Percentiles rank a stretch among this genome's conserved stretches.
Evolutionary conservation across 2,797 vertebrate genomes (phyloP).

Genomic region (Graptemys geographica): DNA sequence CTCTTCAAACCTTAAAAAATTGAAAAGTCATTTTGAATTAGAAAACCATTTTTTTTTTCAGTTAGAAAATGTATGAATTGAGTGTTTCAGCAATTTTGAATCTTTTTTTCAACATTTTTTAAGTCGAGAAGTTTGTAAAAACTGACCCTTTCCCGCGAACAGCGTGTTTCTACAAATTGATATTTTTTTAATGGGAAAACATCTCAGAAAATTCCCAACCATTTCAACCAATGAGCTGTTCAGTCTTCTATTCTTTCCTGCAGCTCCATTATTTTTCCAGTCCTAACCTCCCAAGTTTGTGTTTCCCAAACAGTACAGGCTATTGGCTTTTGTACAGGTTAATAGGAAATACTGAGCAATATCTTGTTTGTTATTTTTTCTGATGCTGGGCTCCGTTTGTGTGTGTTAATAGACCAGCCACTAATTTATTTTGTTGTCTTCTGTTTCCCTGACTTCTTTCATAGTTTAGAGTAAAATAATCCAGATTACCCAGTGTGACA

Average conservation of each 20-base stretch:
- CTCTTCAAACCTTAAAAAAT: too few relatives aligned
- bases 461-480: not conserved
- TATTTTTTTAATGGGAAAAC: not conserved
- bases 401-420: not conserved
- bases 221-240: not conserved
- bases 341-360: not conserved
- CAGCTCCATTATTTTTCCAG: not conserved
- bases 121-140: not conserved
- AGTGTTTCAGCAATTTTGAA: not conserved
- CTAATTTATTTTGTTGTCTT: not conserved
- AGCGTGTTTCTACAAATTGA: not conserved
- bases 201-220: not conserved
- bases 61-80: too few relatives aligned
- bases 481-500: not conserved
- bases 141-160: not conserved
- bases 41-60: too few relatives aligned
- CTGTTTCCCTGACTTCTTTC: not conserved
- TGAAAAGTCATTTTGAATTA: not conserved
- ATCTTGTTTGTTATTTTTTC: not conserved
- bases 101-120: not conserved
- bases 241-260: not conserved
- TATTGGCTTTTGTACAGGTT: not conserved
- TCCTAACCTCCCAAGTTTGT: not conserved
- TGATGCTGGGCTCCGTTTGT: not conserved
- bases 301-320: not conserved